Evolutionary conservation across 2,113 vertebrate species (phyloP).

Genomic region (Limnothrissa miodon): DNA sequence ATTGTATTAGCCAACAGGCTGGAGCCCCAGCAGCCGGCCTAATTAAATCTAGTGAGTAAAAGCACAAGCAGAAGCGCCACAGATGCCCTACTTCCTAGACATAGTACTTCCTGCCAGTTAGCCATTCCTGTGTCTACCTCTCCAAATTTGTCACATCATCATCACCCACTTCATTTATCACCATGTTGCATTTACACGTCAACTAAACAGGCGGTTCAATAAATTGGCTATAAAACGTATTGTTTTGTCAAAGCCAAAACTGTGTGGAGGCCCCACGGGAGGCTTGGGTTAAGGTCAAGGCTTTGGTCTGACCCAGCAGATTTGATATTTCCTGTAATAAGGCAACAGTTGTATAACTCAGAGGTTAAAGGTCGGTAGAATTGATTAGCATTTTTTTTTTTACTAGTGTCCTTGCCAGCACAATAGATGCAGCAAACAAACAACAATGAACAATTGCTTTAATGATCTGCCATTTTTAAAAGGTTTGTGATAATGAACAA

Average conservation of each 20-base stretch:
- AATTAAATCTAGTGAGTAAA: conserved; percentile 44
- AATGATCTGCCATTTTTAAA: background rate
- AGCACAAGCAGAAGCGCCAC: background rate
- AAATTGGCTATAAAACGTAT: background rate
- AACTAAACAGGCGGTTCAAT: background rate
- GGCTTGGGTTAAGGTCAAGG: conserved; percentile 9
- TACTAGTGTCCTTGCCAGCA: background rate
- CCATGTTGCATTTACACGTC: background rate
- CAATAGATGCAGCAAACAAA: background rate
- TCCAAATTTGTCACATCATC: conserved; percentile 24
- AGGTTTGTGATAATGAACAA: background rate
- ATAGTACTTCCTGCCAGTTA: background rate
- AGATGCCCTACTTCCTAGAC: background rate
- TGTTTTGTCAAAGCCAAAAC: background rate
- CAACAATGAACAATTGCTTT: conserved; percentile 14
- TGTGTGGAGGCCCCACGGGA: background rate
- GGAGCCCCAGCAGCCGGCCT: conserved; percentile 33
- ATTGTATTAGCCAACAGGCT: conserved; percentile 27
- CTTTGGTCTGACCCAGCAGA: background rate
- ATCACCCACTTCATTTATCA: background rate
- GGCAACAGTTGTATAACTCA: background rate
- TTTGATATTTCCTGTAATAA: background rate
- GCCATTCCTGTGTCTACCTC: background rate
- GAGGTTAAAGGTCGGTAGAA: background rate
- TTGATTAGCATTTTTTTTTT: background rate